Evolutionary conservation across 2,797 vertebrate species (phyloP).

Genomic region (Lutjanus argentimaculatus): DNA sequence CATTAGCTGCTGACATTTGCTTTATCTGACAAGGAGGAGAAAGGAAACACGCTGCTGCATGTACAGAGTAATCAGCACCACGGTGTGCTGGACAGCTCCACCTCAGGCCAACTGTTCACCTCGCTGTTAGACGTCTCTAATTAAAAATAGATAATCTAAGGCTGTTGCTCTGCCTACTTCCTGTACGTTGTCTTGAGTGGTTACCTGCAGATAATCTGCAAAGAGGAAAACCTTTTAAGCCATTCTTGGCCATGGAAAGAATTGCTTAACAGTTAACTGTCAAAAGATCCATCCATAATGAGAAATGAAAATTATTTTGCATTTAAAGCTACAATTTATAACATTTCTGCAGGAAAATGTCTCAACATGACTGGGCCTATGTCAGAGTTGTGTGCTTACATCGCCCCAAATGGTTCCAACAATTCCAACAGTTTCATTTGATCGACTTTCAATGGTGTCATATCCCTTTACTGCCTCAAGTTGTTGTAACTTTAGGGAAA

Average conservation of each 20-base stretch:
- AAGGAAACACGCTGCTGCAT: neutral
- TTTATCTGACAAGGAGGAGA: neutral
- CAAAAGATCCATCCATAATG: neutral
- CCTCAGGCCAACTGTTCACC: constrained; percentile 3
- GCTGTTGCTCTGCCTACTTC: neutral
- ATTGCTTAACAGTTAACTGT: too few relatives aligned
- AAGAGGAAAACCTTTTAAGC: neutral
- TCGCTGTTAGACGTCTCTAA: neutral
- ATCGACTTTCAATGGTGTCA: too few relatives aligned
- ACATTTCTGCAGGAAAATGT: too few relatives aligned
- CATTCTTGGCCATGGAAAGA: neutral
- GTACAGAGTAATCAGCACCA: constrained; percentile 24
- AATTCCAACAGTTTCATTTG: too few relatives aligned
- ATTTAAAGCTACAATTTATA: too few relatives aligned
- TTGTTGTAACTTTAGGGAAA: too few relatives aligned
- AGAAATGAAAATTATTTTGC: too few relatives aligned
- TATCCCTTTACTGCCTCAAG: too few relatives aligned
- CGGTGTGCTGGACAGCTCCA: constrained; percentile 13
- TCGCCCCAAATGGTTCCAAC: too few relatives aligned
- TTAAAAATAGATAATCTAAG: constrained; percentile 16
- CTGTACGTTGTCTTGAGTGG: neutral
- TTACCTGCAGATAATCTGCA: neutral
- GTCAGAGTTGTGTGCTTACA: too few relatives aligned
- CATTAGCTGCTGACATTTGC: neutral
- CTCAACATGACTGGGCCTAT: too few relatives aligned